These are phyloP conservation scores for Sinelater perroti DNA, from an alignment of 2,888 invertebrate species.

Conservation along the genomic window DNA sequence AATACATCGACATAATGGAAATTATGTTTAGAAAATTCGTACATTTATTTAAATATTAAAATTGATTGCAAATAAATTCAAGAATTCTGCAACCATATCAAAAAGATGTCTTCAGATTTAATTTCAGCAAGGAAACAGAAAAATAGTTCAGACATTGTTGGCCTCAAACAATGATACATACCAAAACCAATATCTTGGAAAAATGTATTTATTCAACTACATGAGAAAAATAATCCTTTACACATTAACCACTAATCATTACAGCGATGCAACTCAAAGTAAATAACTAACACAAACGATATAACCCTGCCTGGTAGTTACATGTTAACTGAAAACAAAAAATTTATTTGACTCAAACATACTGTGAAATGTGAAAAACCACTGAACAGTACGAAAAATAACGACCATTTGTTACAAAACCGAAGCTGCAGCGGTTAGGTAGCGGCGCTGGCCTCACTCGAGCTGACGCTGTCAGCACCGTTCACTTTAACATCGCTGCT, in stretches of 20 bases:
- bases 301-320: slow-evolving; percentile 14
- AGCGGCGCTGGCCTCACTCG: slow-evolving; percentile 10
- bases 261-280: slow-evolving; percentile 3
- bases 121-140: too few relatives aligned
- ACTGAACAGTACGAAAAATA: slow-evolving; percentile 5
- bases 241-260: slow-evolving; percentile 7
- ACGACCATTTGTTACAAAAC: not conserved
- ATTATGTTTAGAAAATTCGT: too few relatives aligned
- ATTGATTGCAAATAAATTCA: too few relatives aligned
- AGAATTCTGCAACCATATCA: too few relatives aligned
- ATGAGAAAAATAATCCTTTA: slow-evolving; percentile 12
- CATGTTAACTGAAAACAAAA: not conserved
- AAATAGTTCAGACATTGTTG: too few relatives aligned
- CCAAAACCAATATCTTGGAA: slow-evolving; percentile 4
- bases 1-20: too few relatives aligned
- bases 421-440: slow-evolving; percentile 3
- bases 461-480: slow-evolving; percentile 6
- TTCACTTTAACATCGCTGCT: slow-evolving; percentile 21
- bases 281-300: slow-evolving; percentile 10
- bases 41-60: too few relatives aligned
- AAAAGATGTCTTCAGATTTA: too few relatives aligned
- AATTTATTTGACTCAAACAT: slow-evolving; percentile 8
- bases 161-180: too few relatives aligned
- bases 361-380: not conserved
- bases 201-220: slow-evolving; percentile 12